Conservation (phyloP, 64 coral and sea anemone genomes). For the Astreopora myriophthalma region DNA sequence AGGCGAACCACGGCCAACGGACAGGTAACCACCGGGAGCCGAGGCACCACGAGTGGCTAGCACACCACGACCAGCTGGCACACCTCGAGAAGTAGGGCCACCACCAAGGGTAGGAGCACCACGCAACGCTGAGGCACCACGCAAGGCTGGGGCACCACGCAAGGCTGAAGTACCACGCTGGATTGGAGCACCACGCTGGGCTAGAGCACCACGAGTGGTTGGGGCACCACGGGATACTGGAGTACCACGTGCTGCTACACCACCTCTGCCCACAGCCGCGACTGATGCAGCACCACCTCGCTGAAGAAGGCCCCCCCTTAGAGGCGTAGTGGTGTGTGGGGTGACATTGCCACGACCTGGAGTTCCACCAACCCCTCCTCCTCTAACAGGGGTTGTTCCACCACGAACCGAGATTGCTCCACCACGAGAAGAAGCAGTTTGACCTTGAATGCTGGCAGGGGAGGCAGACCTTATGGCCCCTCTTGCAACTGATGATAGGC, state of each 20-base stretch:
- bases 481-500: constrained; percentile 30
- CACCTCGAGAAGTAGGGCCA: not conserved
- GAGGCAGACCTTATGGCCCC: constrained; percentile 16
- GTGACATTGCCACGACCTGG: not conserved
- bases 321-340: not conserved
- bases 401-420: constrained; percentile 29
- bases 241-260: constrained; percentile 26
- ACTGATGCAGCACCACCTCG: not conserved
- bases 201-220: not conserved
- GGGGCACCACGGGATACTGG: not conserved
- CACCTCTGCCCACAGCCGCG: not conserved
- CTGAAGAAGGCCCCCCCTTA: not conserved
- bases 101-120: constrained; percentile 17
- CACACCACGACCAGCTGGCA: not conserved
- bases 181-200: not conserved
- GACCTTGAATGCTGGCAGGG: constrained; percentile 26
- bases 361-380: constrained; percentile 2
- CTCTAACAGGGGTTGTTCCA: not conserved
- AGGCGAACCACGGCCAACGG: not conserved
- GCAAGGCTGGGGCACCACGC: constrained; percentile 17
- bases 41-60: not conserved
- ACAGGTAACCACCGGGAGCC: not conserved
- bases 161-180: constrained; percentile 8
- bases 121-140: not conserved
- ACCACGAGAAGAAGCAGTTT: constrained; percentile 11